A percentile compares a stretch with the other conserved stretches of the same genome.
Conservation (phyloP, 1,140 invertebrate species). For the Dendroctonus ponderosae region DNA sequence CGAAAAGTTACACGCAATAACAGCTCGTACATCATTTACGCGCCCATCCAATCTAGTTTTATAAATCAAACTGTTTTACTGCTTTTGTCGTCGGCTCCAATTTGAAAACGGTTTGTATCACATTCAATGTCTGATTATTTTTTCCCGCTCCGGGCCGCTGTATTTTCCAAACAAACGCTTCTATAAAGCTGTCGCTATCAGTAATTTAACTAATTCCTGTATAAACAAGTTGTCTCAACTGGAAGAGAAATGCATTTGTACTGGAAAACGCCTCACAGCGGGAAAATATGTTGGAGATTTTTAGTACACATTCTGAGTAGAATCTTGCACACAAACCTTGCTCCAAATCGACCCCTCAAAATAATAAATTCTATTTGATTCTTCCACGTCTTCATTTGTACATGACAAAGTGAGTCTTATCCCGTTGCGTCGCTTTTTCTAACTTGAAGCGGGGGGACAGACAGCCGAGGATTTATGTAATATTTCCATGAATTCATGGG, state of each 20-base stretch:
- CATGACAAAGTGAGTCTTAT: conserved; percentile 32
- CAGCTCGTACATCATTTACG: conserved; percentile 4
- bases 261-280: too few relatives aligned
- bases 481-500: conserved; percentile 19
- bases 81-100: conserved; percentile 4
- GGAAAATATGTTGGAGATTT: too few relatives aligned
- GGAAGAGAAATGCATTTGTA: too few relatives aligned
- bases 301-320: too few relatives aligned
- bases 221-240: background rate
- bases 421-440: conserved; percentile 19
- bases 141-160: conserved; percentile 3
- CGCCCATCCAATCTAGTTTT: background rate
- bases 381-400: conserved; percentile 32
- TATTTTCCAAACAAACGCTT: conserved; percentile 18
- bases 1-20: background rate
- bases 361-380: conserved; percentile 26
- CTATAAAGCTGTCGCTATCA: conserved; percentile 20
- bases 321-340: too few relatives aligned
- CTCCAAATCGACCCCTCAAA: background rate
- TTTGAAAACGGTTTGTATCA: conserved; percentile 19
- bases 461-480: conserved; percentile 31
- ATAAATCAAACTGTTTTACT: conserved; percentile 11
- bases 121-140: conserved; percentile 18
- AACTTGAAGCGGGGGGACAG: conserved; percentile 4
- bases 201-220: conserved; percentile 27